These are phyloP conservation scores for Sebastes cheni DNA, from an alignment of 2,797 vertebrate species.

Conservation along the genomic window DNA sequence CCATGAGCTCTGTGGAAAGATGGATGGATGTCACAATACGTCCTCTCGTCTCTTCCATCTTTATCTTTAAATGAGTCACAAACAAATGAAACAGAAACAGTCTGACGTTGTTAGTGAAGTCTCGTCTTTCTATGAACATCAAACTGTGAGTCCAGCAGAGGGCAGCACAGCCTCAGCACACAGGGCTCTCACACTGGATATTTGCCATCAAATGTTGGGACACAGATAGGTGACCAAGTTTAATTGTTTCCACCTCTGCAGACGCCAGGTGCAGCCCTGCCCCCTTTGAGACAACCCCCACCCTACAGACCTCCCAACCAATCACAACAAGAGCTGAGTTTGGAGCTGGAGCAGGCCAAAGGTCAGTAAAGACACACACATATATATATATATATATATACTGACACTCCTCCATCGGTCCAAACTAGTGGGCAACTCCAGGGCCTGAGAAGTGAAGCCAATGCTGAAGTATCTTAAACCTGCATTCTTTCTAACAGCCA, in stretches of 20 bases:
- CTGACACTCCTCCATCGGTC: background rate
- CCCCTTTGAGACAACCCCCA: conserved; percentile 59
- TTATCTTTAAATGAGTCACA: background rate
- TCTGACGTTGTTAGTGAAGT: background rate
- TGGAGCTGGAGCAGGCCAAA: conserved; percentile 54
- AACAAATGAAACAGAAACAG: background rate
- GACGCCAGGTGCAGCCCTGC: conserved; percentile 21
- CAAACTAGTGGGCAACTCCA: too few relatives aligned
- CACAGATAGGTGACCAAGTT: background rate
- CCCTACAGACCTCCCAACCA: conserved; percentile 69
- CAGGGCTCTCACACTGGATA: background rate
- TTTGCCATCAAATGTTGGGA: background rate
- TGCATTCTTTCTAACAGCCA: too few relatives aligned
- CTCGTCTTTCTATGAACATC: background rate
- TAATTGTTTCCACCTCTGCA: background rate
- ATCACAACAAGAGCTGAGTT: conserved; percentile 38
- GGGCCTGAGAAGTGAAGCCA: too few relatives aligned
- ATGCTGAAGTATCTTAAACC: too few relatives aligned
- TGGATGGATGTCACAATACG: background rate
- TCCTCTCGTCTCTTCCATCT: background rate
- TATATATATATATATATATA: too few relatives aligned
- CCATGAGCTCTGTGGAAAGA: background rate
- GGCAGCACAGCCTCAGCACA: conserved; percentile 22
- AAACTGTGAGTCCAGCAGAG: conserved; percentile 35
- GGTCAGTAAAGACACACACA: conserved; percentile 39